Conservation (phyloP, 2,888 invertebrate genomes). For the Hypomecis punctinalis region DNA sequence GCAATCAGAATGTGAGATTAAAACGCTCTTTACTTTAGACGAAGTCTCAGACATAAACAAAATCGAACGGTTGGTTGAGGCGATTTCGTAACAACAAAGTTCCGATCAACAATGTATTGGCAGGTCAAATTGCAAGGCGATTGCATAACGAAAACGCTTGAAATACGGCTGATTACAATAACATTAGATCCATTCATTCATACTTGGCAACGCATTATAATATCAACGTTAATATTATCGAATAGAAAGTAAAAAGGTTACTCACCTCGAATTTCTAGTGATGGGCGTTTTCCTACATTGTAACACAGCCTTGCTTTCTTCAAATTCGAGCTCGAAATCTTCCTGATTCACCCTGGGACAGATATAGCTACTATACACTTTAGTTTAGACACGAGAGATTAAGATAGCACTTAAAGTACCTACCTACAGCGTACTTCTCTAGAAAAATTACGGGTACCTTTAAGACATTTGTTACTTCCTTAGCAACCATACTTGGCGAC, state of each 20-base stretch:
- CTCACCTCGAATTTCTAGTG: conserved; percentile 75
- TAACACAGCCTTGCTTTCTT: conserved; percentile 93
- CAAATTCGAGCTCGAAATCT: conserved; percentile 97
- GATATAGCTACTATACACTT: neutral
- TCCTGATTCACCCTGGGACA: conserved; percentile 88
- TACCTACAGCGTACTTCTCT: no score
- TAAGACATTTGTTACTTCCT: conserved; percentile 18
- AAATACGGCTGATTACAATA: conserved; percentile 11
- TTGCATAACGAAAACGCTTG: conserved; percentile 15
- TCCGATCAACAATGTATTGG: conserved; percentile 20
- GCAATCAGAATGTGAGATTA: no score
- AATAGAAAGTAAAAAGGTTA: conserved; percentile 12
- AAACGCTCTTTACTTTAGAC: neutral
- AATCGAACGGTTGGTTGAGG: neutral
- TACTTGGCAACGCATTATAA: neutral
- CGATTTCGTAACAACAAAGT: conserved; percentile 13
- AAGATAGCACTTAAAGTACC: no score
- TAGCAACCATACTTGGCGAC: conserved; percentile 19
- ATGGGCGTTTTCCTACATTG: conserved; percentile 89
- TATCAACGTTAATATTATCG: conserved; percentile 10
- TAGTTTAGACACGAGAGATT: neutral
- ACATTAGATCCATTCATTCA: conserved; percentile 6
- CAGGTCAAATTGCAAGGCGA: conserved; percentile 19
- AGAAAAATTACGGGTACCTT: neutral
- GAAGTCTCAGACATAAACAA: neutral